Evolutionary conservation across 2,888 invertebrate genomes (phyloP).

Genomic region (Phytoseiulus persimilis): DNA sequence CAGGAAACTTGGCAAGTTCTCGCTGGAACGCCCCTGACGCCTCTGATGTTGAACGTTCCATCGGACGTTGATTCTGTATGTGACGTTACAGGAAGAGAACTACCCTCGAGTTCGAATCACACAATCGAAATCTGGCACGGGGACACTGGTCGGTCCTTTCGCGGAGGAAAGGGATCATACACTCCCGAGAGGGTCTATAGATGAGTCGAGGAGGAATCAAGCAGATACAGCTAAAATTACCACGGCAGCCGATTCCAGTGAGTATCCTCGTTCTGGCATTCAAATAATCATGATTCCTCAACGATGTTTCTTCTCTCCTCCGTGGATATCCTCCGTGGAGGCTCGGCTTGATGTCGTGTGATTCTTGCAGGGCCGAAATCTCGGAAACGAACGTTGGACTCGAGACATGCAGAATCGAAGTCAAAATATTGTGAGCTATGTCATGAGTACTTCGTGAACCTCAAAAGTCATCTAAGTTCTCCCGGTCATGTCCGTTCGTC

Average conservation of each 20-base stretch:
- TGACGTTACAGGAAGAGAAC: not conserved
- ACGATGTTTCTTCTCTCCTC: too few species aligned
- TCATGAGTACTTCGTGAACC: not conserved
- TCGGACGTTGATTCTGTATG: not conserved
- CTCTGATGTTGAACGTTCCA: too few species aligned
- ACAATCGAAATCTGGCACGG: not conserved
- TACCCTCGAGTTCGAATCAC: not conserved
- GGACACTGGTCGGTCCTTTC: not conserved
- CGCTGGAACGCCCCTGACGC: too few species aligned
- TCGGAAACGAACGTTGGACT: not conserved
- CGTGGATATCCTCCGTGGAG: too few species aligned
- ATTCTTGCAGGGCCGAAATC: not conserved
- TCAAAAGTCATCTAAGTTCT: constrained; percentile 10
- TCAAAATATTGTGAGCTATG: constrained; percentile 10
- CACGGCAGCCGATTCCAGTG: not conserved
- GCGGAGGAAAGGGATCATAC: not conserved
- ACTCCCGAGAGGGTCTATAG: not conserved
- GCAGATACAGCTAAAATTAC: not conserved
- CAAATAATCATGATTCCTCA: too few species aligned
- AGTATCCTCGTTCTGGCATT: not conserved
- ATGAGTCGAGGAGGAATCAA: not conserved
- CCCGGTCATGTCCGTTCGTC: not conserved
- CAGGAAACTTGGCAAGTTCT: too few species aligned
- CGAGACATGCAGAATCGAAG: constrained; percentile 13
- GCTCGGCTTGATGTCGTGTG: not conserved